These are phyloP conservation scores for Microtus ochrogaster DNA, from an alignment of 2,113 vertebrate species.

Conservation along the genomic window DNA sequence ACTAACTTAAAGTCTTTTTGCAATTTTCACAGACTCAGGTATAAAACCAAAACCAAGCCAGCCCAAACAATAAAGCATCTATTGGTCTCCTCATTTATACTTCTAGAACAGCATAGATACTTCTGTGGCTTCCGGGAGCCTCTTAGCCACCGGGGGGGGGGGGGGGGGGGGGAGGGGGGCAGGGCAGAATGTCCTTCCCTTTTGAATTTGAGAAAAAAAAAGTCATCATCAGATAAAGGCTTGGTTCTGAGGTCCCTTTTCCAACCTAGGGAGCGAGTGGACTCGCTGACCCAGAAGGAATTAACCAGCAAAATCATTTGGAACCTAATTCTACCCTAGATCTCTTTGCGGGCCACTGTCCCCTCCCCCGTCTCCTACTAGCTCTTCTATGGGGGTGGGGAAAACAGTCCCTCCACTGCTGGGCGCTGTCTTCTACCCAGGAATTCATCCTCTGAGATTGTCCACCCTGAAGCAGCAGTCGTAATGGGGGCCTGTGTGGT, in stretches of 20 bases:
- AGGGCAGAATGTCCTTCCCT: neutral
- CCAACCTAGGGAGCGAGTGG: neutral
- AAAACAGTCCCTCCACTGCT: neutral
- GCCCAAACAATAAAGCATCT: slow-evolving; percentile 23
- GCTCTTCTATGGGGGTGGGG: neutral
- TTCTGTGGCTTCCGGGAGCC: slow-evolving; percentile 39
- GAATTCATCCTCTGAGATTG: neutral
- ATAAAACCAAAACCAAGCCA: slow-evolving; percentile 6
- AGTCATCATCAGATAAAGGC: neutral
- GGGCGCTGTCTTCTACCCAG: neutral
- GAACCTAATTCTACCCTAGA: neutral
- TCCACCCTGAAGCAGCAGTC: slow-evolving; percentile 38
- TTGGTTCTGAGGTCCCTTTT: neutral
- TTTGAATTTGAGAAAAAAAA: neutral
- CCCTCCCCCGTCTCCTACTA: neutral
- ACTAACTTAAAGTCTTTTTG: slow-evolving; percentile 22
- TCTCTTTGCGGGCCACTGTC: neutral
- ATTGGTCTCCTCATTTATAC: slow-evolving; percentile 51
- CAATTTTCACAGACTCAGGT: slow-evolving; percentile 53
- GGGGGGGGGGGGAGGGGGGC: neutral
- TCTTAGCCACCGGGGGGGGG: neutral
- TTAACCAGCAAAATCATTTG: neutral
- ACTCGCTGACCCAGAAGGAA: slow-evolving; percentile 18
- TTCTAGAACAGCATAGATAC: slow-evolving; percentile 48
- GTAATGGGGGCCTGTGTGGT: neutral